phyloP scores from a whole-genome alignment of 1,140 invertebrate genomes.

The Phymorhynchus buccinoides region DNA sequence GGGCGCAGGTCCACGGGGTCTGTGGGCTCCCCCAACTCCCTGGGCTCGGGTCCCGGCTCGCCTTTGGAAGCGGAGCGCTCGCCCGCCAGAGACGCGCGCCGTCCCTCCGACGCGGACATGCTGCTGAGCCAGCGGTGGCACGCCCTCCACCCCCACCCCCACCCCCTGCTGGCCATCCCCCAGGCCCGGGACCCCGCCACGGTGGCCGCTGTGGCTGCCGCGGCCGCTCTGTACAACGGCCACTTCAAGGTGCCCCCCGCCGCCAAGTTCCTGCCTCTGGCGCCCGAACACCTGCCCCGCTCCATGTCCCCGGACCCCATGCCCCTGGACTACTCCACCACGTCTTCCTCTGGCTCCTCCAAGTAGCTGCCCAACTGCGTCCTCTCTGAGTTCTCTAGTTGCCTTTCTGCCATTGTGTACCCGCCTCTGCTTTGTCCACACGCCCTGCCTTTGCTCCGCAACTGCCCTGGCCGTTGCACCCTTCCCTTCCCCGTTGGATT shows the following conservation, averaged over 20 bases:
- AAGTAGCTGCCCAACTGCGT: background rate
- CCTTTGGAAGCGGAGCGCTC: constrained; percentile 32
- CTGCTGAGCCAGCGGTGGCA: constrained; percentile 31
- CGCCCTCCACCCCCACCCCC: constrained; percentile 8
- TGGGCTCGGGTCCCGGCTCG: constrained; percentile 31
- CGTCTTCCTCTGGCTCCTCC: constrained; percentile 27
- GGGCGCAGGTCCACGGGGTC: constrained; percentile 32
- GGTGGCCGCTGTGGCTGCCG: background rate
- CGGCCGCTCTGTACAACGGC: constrained; percentile 32
- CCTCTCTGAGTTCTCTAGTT: background rate
- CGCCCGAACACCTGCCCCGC: constrained; percentile 12
- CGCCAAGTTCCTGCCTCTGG: constrained; percentile 21
- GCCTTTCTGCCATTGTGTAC: background rate
- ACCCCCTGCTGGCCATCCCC: constrained; percentile 23
- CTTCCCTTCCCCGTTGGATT: background rate
- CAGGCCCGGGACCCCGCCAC: background rate
- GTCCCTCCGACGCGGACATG: constrained; percentile 33
- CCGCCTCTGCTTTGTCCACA: background rate
- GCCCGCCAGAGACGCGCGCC: constrained; percentile 24
- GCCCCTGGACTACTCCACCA: constrained; percentile 37
- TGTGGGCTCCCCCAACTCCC: constrained; percentile 30
- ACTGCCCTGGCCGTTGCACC: background rate
- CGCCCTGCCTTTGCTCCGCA: background rate
- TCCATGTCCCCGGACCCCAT: constrained; percentile 29
- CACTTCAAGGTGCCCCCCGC: constrained; percentile 35